Base-by-base conservation (phyloP, 2,113 vertebrate genomes). In the Ameiurus melas region DNA sequence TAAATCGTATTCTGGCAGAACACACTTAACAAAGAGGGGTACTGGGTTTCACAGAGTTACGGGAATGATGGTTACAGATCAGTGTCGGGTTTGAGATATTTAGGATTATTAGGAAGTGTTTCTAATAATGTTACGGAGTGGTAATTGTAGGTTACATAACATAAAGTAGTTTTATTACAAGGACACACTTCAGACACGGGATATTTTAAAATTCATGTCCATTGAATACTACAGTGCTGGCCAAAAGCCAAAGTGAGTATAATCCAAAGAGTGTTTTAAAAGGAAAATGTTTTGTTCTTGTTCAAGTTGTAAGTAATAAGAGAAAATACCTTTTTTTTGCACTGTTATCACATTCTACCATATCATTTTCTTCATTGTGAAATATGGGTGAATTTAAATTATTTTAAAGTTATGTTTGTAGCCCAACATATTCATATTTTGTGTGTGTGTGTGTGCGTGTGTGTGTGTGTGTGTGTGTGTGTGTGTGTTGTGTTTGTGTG, bases 1-100 rank as follows among this genome's bases (percentile, higher is more conserved):
- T 90, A 86, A 90, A 86, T 86, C 89, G 83, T 84, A 88, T 78
- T n/a, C 87, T 90, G 89, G 86, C 86, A 88, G 89, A 86, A 88
- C 86, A 88, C 89, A 68, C 87, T 83, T 83, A 85, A 83, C 89
- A 90, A 86, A 88, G 86, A 86, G 71, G 25, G 57, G 70, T 83
- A 70, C 86, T 53, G 58, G 25, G 58, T 88, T 90, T 79, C 89
- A 13, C 47, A 43, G 84, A 86, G 84, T 90, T 90, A 88, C 84
- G 71, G 89, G 84, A 90, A 90, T 17, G 87, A 79, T 51, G 86
- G 79, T 79, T 88, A 86, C 88, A 80, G 60, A 90, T 88, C 87
- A 79, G 89, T 80, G 80, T 90, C 82, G 9, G 57, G 78, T 86
- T 88, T 70, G 66, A 70, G 84, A 88, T 90, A 88, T 81, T 90